phyloP scores from a whole-genome alignment of 2,113 vertebrate species.

The Eolophus roseicapilla region DNA sequence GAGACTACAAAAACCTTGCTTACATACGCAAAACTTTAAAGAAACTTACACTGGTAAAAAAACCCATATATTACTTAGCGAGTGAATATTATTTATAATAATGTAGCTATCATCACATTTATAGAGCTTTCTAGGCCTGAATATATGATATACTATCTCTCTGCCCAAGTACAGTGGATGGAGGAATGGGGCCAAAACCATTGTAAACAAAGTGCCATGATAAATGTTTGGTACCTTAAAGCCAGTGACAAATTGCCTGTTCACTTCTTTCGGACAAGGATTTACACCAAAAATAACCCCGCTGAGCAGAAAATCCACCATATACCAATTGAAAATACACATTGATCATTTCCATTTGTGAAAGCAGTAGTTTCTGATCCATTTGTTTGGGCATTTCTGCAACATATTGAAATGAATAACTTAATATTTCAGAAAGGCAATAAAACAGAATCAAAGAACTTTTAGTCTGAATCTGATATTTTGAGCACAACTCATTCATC shows the following conservation, averaged over 20 bases:
- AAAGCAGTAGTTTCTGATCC: neutral
- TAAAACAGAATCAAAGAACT: neutral
- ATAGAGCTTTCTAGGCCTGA: neutral
- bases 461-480: neutral
- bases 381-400: neutral
- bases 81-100: neutral
- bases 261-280: neutral
- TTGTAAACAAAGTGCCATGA: neutral
- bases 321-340: neutral
- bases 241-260: neutral
- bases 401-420: neutral
- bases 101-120: neutral
- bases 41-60: neutral
- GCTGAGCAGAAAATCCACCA: neutral
- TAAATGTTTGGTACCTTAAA: neutral
- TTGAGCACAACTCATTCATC: neutral
- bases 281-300: neutral
- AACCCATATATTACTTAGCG: neutral
- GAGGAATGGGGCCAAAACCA: neutral
- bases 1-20: neutral
- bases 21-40: neutral
- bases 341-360: conserved; percentile 5
- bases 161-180: neutral
- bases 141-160: neutral
- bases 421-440: neutral